phyloP scores from a whole-genome alignment of 1,140 invertebrate species.

The Myzus persicae region DNA sequence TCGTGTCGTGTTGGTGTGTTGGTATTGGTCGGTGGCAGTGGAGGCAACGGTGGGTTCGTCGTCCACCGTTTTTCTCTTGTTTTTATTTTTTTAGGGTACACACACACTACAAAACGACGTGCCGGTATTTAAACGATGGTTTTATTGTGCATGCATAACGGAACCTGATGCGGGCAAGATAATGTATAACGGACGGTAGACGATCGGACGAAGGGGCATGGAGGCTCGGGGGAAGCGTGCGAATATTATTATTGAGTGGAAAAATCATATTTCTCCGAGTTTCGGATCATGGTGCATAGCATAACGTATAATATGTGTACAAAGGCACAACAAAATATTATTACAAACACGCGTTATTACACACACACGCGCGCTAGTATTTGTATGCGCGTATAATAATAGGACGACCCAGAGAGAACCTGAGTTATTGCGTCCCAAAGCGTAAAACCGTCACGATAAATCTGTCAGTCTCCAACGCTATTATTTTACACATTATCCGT shows the following conservation, averaged over 20 bases:
- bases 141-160: conserved; percentile 14
- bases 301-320: not conserved
- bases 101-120: not conserved
- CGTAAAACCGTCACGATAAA: conserved; percentile 56
- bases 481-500: conserved; percentile 45
- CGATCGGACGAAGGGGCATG: not conserved
- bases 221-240: not conserved
- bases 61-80: not conserved
- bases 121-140: conserved; percentile 25
- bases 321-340: not conserved
- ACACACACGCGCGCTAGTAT: not conserved
- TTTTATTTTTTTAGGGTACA: not conserved
- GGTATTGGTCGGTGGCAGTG: not conserved
- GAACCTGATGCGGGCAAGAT: not conserved
- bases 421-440: conserved; percentile 50
- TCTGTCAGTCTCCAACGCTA: conserved; percentile 48
- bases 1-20: not conserved
- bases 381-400: not conserved
- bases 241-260: not conserved
- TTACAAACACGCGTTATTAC: not conserved
- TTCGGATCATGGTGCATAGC: not conserved
- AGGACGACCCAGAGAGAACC: conserved; percentile 19
- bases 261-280: not conserved
- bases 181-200: not conserved
- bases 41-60: not conserved